Evolutionary conservation across 1,140 invertebrate species (phyloP), one percentile per base, ranked within the genome.

Genomic region (Homarus americanus): DNA sequence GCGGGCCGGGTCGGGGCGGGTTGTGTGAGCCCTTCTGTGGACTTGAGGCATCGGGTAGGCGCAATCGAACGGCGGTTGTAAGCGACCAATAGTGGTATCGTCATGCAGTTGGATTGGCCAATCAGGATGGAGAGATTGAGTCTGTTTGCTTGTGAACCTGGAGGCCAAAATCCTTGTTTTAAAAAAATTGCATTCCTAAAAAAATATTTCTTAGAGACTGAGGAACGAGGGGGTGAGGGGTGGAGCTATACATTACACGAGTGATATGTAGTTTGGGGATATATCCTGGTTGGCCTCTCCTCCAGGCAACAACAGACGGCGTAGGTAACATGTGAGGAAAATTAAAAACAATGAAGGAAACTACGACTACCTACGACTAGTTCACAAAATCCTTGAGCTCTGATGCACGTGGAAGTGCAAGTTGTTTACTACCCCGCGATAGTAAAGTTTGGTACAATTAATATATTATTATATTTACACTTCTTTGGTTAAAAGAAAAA

Each of bases 381-480:
- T 58, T 91, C 89, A 91, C 82, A 91, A 91, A 91, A 91, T 91
- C 89, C 89, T 91, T 91, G 89, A 91, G 89, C 89, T 91, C 75
- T 85, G 41, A 85, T 79, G 82, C 82, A 85, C 82, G 34, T 76
- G 36, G 40, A 85, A 86, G 89, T 91, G 89, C 89, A 49, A 80
- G 41, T 91, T 63, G 49, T 85, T 85, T 53, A 80, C 89, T 85
- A 80, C 80, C 53, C 53, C 34, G 49, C 63, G 89, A 86, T 80
- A 91, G 89, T 82, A 91, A 69, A 85, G 41, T 72, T 79, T 28
- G 58, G 83, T 90, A 83, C 80, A 58, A 34, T 78, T 83, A 90
- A 90, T 90, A 90, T 90, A 90, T 84, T 69, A 69, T 69, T 69
- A 90, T 90, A 90, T 90, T 38, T 90, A 90, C 88, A 90, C n/a